Conservation (phyloP, 2,113 vertebrate species). For the Galbula dea region DNA sequence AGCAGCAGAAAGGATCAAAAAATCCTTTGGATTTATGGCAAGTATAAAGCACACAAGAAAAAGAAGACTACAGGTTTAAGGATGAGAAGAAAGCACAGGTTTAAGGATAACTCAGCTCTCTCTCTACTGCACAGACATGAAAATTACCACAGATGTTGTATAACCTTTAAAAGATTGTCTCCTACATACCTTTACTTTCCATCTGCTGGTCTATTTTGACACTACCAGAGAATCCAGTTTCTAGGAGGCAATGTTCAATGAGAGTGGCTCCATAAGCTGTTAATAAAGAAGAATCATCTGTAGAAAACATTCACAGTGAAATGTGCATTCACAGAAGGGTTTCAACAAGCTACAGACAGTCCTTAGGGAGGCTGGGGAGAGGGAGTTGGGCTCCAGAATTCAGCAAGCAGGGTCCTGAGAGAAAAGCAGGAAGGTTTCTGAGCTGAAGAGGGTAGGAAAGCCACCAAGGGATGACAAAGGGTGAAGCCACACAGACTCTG, state of each 20-base stretch:
- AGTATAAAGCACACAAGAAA: neutral
- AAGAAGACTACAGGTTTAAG: neutral
- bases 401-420: neutral
- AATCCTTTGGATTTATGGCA: neutral
- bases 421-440: neutral
- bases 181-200: slow-evolving; percentile 72
- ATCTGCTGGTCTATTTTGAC: slow-evolving; percentile 82
- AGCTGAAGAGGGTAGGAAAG: neutral
- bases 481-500: neutral
- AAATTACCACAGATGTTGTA: neutral
- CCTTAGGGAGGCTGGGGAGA: neutral
- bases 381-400: rapidly evolving
- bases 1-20: neutral
- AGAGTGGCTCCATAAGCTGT: slow-evolving; percentile 90
- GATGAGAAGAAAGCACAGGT: too few relatives aligned
- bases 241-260: slow-evolving; percentile 93
- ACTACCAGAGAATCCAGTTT: slow-evolving; percentile 80
- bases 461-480: neutral
- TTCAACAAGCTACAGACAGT: neutral
- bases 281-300: neutral
- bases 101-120: neutral
- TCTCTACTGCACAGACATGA: neutral
- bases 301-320: neutral
- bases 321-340: too few relatives aligned
- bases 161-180: neutral